Evolutionary conservation across 2,888 invertebrate genomes (phyloP).

Genomic region (Drosophila parthenogenetica): DNA sequence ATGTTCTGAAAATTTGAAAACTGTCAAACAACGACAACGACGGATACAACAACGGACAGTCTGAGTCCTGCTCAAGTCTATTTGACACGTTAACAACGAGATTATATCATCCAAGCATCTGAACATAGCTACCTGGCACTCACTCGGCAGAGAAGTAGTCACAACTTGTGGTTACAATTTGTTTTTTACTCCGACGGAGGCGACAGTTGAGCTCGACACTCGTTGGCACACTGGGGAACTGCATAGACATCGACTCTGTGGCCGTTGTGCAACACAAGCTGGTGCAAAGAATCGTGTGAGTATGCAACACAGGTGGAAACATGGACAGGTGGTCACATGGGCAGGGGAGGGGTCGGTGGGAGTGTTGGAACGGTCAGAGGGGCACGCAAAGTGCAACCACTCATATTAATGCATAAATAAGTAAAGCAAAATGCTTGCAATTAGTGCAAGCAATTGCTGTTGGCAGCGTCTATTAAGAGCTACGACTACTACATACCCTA

Average conservation of each 20-base stretch:
- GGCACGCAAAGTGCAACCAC: background rate
- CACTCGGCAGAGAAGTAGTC: background rate
- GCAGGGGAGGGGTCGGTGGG: background rate
- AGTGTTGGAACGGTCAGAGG: background rate
- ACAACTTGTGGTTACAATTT: no score
- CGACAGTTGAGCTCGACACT: slow-evolving; percentile 60
- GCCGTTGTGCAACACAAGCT: slow-evolving; percentile 86
- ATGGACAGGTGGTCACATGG: background rate
- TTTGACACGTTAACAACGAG: slow-evolving; percentile 55
- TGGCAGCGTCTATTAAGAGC: background rate
- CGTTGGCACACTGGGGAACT: slow-evolving; percentile 87
- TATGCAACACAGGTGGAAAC: slow-evolving; percentile 38
- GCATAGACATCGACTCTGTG: slow-evolving; percentile 88
- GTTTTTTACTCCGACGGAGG: slow-evolving; percentile 33
- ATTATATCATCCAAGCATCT: slow-evolving; percentile 40
- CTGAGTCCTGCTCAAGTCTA: slow-evolving; percentile 47
- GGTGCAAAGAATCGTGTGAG: slow-evolving; percentile 84
- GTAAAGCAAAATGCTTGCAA: slow-evolving; percentile 45
- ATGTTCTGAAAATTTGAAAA: slow-evolving; percentile 66
- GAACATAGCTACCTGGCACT: background rate
- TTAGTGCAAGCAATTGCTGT: slow-evolving; percentile 37
- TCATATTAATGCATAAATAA: slow-evolving; percentile 60
- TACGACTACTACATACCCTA: slow-evolving; percentile 39
- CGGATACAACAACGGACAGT: slow-evolving; percentile 50
- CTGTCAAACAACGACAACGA: slow-evolving; percentile 44